These are phyloP conservation scores for Gnathonemus echidnorhynchus DNA, from an alignment of 2,113 vertebrate species.

Conservation along the genomic window DNA sequence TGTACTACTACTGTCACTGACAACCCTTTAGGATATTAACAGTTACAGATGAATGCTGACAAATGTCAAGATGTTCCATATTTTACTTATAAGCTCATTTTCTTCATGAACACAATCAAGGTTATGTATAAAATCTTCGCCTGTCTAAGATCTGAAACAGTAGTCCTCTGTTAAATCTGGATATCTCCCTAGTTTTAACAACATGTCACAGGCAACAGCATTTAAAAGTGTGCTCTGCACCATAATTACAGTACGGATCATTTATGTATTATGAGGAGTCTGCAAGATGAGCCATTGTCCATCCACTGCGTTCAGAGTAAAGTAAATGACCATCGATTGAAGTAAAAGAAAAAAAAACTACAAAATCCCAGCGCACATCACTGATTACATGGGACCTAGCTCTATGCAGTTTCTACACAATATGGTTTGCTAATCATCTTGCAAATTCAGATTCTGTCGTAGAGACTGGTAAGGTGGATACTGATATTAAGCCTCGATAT, in stretches of 20 bases:
- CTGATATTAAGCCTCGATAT: conserved; percentile 1
- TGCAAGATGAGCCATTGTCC: neutral
- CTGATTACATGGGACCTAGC: neutral
- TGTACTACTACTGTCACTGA: neutral
- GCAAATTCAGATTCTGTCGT: neutral
- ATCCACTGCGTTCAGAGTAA: neutral
- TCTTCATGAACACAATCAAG: neutral
- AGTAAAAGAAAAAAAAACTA: neutral
- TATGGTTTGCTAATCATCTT: neutral
- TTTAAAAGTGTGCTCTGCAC: neutral
- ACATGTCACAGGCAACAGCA: neutral
- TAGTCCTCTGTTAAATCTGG: neutral
- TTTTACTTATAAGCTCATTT: neutral
- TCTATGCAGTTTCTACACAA: neutral
- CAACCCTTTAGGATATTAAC: neutral
- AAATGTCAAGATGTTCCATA: neutral
- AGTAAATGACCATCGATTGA: neutral
- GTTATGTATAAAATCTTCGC: neutral
- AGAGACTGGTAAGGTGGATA: neutral
- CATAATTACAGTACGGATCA: neutral
- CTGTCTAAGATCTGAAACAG: neutral
- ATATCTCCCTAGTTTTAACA: neutral
- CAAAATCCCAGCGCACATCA: neutral
- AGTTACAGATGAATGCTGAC: neutral
- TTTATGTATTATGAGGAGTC: neutral